phyloP scores from a whole-genome alignment of 2,888 invertebrate genomes.

The Penaeus monodon region DNA sequence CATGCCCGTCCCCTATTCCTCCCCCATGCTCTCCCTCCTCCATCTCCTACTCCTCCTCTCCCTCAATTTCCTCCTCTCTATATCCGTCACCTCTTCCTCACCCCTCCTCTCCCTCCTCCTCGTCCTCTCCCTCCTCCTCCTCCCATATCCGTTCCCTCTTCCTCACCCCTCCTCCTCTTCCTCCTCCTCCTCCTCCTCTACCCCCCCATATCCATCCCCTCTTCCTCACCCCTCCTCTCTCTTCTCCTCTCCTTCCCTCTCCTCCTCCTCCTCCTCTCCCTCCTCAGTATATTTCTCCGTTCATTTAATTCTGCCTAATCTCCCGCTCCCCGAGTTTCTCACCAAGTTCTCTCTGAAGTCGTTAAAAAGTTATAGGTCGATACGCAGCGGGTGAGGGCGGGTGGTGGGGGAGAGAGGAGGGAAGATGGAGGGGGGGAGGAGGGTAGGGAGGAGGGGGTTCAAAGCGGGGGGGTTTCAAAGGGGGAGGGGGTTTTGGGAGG shows the following conservation, averaged over 20 bases:
- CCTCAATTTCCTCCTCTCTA: neutral
- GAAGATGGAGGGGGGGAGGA: neutral
- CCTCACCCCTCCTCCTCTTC: neutral
- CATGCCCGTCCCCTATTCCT: too few species aligned
- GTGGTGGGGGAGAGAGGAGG: neutral
- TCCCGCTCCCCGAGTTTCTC: neutral
- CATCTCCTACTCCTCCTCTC: neutral
- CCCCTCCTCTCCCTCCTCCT: neutral
- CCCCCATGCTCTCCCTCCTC: neutral
- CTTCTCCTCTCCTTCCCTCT: neutral
- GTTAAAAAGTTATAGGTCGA: neutral
- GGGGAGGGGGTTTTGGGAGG: too few species aligned
- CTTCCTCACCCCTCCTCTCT: neutral
- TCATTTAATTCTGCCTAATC: too few species aligned
- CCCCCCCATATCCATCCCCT: neutral
- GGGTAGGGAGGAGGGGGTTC: neutral
- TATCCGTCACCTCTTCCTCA: neutral
- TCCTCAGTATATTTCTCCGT: neutral
- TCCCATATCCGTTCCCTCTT: neutral
- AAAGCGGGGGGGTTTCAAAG: neutral
- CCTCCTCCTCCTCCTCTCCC: neutral
- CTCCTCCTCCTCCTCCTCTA: too few species aligned
- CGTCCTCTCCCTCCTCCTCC: neutral
- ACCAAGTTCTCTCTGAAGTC: neutral
- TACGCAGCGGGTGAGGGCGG: neutral